Percentiles rank a stretch among this genome's conserved stretches.
Conservation (phyloP, 1,140 invertebrate genomes). For the Cotesia glomerata region DNA sequence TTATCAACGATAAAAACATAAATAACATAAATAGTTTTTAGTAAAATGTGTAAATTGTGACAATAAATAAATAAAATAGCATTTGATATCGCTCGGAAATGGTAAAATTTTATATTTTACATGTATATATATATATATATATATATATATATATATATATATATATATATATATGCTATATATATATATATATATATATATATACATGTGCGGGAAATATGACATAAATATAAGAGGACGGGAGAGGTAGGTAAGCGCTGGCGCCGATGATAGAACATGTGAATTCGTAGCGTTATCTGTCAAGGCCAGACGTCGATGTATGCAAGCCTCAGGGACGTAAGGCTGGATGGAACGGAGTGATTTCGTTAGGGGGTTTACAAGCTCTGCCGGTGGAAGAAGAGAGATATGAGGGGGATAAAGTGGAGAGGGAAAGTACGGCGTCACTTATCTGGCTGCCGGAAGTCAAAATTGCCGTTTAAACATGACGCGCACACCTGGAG, state of each 20-base stretch:
- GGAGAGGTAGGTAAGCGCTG: background rate
- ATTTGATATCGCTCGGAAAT: too few relatives aligned
- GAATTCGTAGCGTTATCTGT: constrained; percentile 18
- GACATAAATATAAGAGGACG: background rate
- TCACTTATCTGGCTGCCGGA: constrained; percentile 2
- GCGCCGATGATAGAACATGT: constrained; percentile 1
- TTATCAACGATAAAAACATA: too few relatives aligned
- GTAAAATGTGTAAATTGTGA: too few relatives aligned
- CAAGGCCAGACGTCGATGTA: constrained; percentile 19
- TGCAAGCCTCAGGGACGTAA: constrained; percentile 10
- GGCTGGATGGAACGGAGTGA: background rate
- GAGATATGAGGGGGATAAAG: background rate
- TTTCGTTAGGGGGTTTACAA: background rate
- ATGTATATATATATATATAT: background rate
- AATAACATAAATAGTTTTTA: too few relatives aligned
- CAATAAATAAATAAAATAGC: too few relatives aligned
- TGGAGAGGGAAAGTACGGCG: background rate
- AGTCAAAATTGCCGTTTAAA: constrained; percentile 16
- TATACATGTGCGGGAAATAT: constrained; percentile 1
- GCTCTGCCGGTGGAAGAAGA: too few relatives aligned
- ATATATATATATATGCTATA: background rate
- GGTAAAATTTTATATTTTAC: too few relatives aligned
- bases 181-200: background rate
- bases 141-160: background rate
- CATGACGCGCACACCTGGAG: constrained; percentile 14